These are phyloP conservation scores for Gila orcuttii DNA, from an alignment of 2,113 vertebrate species.

Conservation along the genomic window DNA sequence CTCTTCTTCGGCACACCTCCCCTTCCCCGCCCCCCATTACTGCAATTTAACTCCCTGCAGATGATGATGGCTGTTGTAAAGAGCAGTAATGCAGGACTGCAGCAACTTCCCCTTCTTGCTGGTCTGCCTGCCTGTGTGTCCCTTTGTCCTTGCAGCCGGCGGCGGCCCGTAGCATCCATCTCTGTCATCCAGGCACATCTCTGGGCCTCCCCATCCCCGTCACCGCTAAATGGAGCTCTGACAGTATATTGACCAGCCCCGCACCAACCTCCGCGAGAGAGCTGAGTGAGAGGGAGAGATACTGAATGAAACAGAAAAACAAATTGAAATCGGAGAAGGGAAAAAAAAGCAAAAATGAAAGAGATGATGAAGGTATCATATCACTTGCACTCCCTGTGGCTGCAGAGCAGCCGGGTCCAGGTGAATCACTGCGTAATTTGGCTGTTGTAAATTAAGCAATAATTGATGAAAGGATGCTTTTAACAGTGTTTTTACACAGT, in stretches of 20 bases:
- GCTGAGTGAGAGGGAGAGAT: constrained; percentile 46
- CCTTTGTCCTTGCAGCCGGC: constrained; percentile 87
- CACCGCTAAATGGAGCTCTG: constrained; percentile 80
- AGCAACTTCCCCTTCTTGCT: constrained; percentile 27
- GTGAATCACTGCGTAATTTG: constrained; percentile 62
- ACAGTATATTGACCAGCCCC: constrained; percentile 69
- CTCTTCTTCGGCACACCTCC: constrained; percentile 69
- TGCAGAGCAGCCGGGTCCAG: constrained; percentile 30
- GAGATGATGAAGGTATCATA: constrained; percentile 47
- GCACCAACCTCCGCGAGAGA: constrained; percentile 56
- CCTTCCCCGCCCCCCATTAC: constrained; percentile 48
- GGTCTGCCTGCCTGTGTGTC: constrained; percentile 65
- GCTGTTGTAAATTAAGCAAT: constrained; percentile 41
- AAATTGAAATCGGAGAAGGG: background rate
- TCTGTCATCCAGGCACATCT: constrained; percentile 82
- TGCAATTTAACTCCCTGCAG: constrained; percentile 71
- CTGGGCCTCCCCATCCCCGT: constrained; percentile 70
- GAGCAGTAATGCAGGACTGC: constrained; percentile 58
- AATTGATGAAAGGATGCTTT: background rate
- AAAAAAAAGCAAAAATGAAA: constrained; percentile 12
- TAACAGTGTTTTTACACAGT: background rate
- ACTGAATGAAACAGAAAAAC: constrained; percentile 41
- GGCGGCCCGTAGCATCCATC: constrained; percentile 83
- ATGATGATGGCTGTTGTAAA: constrained; percentile 66
- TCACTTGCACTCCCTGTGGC: background rate